These are phyloP conservation scores for Brienomyrus brachyistius DNA, from an alignment of 2,113 vertebrate genomes.

Conservation along the genomic window DNA sequence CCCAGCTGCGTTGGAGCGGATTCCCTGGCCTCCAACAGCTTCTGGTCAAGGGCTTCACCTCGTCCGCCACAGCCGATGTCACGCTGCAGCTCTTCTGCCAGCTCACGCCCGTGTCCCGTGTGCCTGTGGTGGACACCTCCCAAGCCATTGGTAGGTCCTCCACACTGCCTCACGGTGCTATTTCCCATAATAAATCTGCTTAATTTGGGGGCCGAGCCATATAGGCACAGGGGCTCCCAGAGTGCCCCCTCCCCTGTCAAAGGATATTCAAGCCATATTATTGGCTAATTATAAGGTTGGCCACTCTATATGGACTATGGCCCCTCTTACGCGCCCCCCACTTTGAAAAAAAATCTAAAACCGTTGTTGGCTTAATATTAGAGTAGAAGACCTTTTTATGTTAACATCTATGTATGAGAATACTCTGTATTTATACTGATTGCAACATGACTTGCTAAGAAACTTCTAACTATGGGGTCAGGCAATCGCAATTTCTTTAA, in stretches of 20 bases:
- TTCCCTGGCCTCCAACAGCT: conserved; percentile 95
- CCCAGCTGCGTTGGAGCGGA: conserved; percentile 89
- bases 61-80: conserved; percentile 84
- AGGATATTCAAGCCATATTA: background rate
- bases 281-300: background rate
- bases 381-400: background rate
- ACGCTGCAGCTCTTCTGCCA: conserved; percentile 92
- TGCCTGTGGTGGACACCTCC: conserved; percentile 93
- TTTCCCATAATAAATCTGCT: background rate
- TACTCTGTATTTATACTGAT: background rate
- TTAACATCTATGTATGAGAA: background rate
- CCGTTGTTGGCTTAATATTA: background rate
- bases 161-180: background rate
- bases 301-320: background rate
- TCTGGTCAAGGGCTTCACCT: conserved; percentile 93
- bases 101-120: conserved; percentile 87
- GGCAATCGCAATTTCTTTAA: background rate
- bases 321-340: background rate
- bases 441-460: background rate
- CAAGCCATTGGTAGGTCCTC: conserved; percentile 78
- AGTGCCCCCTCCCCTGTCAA: background rate
- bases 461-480: background rate
- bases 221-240: background rate
- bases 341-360: background rate
- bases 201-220: background rate